Evolutionary conservation across 2,113 vertebrate species (phyloP).

Genomic region (Pterocles burchelli): DNA sequence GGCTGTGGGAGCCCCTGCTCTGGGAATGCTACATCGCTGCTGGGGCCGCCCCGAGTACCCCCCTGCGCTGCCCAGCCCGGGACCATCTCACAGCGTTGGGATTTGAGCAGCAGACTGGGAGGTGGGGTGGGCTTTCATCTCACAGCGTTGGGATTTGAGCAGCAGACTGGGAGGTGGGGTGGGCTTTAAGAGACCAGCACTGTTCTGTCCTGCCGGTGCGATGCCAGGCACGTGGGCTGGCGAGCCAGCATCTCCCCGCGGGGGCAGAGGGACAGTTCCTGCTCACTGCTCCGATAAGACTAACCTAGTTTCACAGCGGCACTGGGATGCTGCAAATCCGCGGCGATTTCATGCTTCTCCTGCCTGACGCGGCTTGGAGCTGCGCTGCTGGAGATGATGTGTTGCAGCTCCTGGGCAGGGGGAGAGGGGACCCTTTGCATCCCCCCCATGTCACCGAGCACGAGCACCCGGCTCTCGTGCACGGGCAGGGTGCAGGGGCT

Average conservation of each 20-base stretch:
- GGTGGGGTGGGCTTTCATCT: rapidly evolving
- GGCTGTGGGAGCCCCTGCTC: neutral
- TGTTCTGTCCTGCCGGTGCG: rapidly evolving
- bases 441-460: neutral
- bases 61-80: neutral
- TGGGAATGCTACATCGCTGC: neutral
- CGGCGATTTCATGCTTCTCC: neutral
- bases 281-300: neutral
- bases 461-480: rapidly evolving
- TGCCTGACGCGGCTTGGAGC: neutral
- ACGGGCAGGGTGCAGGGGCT: neutral
- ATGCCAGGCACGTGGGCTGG: neutral
- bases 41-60: rapidly evolving
- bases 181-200: neutral
- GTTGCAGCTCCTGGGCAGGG: neutral
- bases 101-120: neutral
- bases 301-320: rapidly evolving
- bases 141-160: rapidly evolving
- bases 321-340: neutral
- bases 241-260: rapidly evolving
- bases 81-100: rapidly evolving
- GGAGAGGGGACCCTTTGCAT: neutral
- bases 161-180: neutral
- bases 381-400: rapidly evolving
- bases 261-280: neutral